Base-by-base conservation (phyloP, 2,797 vertebrate genomes). In the Onychomys leucogaster region DNA sequence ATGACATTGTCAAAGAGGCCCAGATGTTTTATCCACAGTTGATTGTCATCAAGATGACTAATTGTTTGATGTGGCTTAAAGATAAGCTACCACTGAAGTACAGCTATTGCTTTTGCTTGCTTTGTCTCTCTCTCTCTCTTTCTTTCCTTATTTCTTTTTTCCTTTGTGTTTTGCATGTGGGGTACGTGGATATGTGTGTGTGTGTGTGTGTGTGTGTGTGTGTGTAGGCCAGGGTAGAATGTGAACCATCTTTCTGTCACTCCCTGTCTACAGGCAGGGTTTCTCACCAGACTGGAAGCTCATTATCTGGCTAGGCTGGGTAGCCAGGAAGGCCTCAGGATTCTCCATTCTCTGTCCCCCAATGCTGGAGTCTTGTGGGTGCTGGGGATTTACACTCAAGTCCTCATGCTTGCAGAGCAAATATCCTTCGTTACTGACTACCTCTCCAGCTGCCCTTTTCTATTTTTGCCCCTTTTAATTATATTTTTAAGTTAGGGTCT, bases 11-110 rank as follows among this genome's bases (percentile, higher is more conserved):
- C n/a, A 46, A 25, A 75, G n/a, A 78, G 52, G 81, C 21, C 91
- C 6, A 87, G 69, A 76, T 13, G 76, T 59, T 6, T 94, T 59
- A 90, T 41, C 29, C 29, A 29, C 61, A 69, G 12, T 71, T 96
- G 81, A 86, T 78, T 63, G 81, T 93, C 65, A 61, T 52, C 86
- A 87, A 93, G 93, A 91, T 46, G 41, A 87, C 87, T 32, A 88
- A 85, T 73, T 83, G 13, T 80, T 90, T 69, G 43, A 93, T 57
- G 14, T 65, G 82, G 34, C 25, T 92, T 69, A 76, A 82, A 80
- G 27, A 65, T 32, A 91, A 85, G 25, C 94, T 59, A 85, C 2
- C 85, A 32, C 65, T 92, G 90, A 96, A 82, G 65, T 49, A 80
- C 0, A 91, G 61, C 5, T 0, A 25, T 67, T 9, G 2, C 8